Evolutionary conservation across 2,797 vertebrate genomes (phyloP), one percentile per base, ranked within the genome.

Genomic region (Rhinatrema bivittatum): DNA sequence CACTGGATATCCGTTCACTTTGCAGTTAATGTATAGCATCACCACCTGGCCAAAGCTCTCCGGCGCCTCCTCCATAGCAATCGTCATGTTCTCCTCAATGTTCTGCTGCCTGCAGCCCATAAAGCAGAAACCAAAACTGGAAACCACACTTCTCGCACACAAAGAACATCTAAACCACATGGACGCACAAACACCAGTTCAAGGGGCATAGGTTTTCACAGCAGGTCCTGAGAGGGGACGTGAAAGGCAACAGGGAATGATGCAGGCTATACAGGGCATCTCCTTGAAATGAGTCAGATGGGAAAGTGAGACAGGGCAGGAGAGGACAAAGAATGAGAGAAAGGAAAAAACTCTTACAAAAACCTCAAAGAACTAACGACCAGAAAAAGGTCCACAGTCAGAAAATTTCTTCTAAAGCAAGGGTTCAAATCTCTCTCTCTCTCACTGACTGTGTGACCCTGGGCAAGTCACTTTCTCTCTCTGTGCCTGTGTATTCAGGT

Each of bases 21-120:
- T 96, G 84, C 95, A 98, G 85, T 99, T 98, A 63, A 99, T 99
- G 63, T 99, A 99, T 34, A 99, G 91, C 96, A 99, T 99, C 50
- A 97, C 96, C 58, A 99, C 96, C 72, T 98, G 96, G 38, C 95
- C 96, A 56, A 99, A 99, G 64, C 95, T 99, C 77, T 99, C 96
- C 0, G 96, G 96, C 2, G 96, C 93, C 62, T 99, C 96, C 62
- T 99, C 96, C 96, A 99, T 99, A 2, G 96, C 96, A 70, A 99
- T 98, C 0, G 93, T 98, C 96, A 98, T 99, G 53, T 99, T 99
- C 74, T 99, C 96, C 60, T 99, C 96, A 32, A 99, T 97, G 56
- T 99, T 99, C 61, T 97, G 93, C 62, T 98, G 95, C 78, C 96
- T 99, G 71, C 4, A 68, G 78, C 38, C 49, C 21, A 45, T 0